A percentile compares a stretch with the other conserved stretches of the same genome.
Conservation (phyloP, 2,113 vertebrate genomes). For the Gorilla gorilla region DNA sequence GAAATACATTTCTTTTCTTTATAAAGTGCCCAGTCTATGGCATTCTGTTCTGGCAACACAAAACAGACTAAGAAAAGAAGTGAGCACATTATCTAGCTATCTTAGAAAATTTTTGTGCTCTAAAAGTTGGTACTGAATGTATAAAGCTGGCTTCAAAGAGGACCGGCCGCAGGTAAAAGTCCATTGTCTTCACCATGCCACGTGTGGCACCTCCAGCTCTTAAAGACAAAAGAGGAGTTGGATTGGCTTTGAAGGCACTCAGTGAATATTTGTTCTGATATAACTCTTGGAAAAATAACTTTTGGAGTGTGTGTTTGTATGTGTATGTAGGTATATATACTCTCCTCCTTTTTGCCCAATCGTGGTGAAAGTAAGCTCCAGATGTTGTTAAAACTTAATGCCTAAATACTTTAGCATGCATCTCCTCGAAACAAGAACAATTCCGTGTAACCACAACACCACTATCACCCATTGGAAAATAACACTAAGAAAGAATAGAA, state of each 20-base stretch:
- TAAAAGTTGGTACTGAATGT: neutral
- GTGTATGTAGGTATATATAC: neutral
- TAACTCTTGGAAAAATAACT: slow-evolving; percentile 27
- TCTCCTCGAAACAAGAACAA: neutral
- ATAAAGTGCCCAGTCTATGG: neutral
- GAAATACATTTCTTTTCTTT: neutral
- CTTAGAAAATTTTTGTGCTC: neutral
- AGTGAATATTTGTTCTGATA: neutral
- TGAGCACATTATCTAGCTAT: neutral
- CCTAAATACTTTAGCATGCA: neutral
- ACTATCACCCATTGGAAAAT: neutral
- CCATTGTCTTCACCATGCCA: neutral
- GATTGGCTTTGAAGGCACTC: slow-evolving; percentile 2
- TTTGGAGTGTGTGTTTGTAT: neutral
- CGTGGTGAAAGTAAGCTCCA: neutral
- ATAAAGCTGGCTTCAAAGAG: neutral
- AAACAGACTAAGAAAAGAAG: neutral
- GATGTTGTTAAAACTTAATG: neutral
- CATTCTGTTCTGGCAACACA: neutral
- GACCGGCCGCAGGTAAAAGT: neutral
- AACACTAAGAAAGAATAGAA: neutral
- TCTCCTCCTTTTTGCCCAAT: neutral
- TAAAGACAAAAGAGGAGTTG: neutral
- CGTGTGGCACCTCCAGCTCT: neutral
- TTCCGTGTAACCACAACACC: neutral